Percentiles rank a stretch among this genome's conserved stretches.
These are phyloP conservation scores for Drosophila subquinaria DNA, from an alignment of 2,888 invertebrate species.

Conservation along the genomic window DNA sequence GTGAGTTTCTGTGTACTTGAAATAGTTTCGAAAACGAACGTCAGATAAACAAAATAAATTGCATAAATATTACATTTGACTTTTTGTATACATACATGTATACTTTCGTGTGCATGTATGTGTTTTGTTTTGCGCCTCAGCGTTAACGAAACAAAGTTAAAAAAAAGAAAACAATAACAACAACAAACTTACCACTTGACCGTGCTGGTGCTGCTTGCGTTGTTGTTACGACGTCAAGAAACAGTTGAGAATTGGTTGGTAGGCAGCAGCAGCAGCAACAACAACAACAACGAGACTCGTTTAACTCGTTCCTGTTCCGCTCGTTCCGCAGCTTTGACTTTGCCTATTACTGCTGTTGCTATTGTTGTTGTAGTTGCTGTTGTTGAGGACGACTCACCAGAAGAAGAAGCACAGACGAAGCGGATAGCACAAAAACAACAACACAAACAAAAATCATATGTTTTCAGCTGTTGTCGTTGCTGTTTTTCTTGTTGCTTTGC, in stretches of 20 bases:
- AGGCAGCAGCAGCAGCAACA: constrained; percentile 64
- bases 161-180: constrained; percentile 33
- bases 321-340: constrained; percentile 46
- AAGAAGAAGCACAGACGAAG: constrained; percentile 32
- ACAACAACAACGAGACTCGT: constrained; percentile 39
- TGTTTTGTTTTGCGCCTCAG: constrained; percentile 55
- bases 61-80: constrained; percentile 44
- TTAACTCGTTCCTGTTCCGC: constrained; percentile 60
- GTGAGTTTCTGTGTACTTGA: constrained; percentile 43
- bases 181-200: constrained; percentile 72
- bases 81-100: constrained; percentile 5
- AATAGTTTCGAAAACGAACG: constrained; percentile 54
- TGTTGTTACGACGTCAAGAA: constrained; percentile 69
- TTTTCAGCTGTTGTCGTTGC: constrained; percentile 70
- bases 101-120: constrained; percentile 12
- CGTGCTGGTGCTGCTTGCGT: constrained; percentile 57
- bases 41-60: constrained; percentile 57
- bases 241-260: constrained; percentile 55
- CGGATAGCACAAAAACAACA: constrained; percentile 61
- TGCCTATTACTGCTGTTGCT: constrained; percentile 21
- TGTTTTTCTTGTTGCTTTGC: constrained; percentile 32
- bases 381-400: constrained; percentile 14
- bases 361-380: constrained; percentile 20
- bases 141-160: constrained; percentile 26
- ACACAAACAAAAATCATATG: constrained; percentile 83